Conservation (phyloP, 2,113 vertebrate species). For the Rhagologus leucostigma region DNA sequence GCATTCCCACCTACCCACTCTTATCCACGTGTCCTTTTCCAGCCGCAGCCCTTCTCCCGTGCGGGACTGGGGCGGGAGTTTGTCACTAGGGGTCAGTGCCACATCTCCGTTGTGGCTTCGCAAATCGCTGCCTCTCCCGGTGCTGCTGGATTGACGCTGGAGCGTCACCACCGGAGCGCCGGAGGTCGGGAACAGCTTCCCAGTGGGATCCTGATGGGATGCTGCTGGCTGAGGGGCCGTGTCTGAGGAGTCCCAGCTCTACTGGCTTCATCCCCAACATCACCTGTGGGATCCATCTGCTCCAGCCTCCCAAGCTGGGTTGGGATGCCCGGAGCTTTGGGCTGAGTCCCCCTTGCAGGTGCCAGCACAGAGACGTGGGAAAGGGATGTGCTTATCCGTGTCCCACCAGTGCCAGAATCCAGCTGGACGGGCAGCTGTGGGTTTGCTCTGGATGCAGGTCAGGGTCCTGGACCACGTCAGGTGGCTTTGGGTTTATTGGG, state of each 20-base stretch:
- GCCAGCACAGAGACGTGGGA: neutral
- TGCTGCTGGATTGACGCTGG: neutral
- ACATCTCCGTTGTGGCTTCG: neutral
- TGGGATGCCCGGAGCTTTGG: neutral
- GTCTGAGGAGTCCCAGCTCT: neutral
- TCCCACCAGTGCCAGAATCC: neutral
- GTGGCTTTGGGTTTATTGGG: neutral
- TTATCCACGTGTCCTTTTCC: accelerated
- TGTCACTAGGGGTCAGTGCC: slow-evolving; percentile 65
- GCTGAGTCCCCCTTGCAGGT: neutral
- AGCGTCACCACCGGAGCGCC: accelerated
- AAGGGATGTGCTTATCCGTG: accelerated
- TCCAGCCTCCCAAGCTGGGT: neutral
- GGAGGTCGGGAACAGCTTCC: accelerated
- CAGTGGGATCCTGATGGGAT: accelerated
- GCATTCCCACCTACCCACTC: accelerated
- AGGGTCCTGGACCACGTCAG: neutral
- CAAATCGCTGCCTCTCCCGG: neutral
- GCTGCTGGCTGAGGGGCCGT: neutral
- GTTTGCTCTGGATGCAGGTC: neutral
- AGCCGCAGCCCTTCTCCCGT: accelerated
- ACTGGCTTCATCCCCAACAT: neutral
- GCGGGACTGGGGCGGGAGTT: neutral
- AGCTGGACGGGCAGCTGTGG: neutral
- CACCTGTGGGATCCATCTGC: neutral